phyloP scores from a whole-genome alignment of 2,797 vertebrate genomes.

The Malacoraja senta region DNA sequence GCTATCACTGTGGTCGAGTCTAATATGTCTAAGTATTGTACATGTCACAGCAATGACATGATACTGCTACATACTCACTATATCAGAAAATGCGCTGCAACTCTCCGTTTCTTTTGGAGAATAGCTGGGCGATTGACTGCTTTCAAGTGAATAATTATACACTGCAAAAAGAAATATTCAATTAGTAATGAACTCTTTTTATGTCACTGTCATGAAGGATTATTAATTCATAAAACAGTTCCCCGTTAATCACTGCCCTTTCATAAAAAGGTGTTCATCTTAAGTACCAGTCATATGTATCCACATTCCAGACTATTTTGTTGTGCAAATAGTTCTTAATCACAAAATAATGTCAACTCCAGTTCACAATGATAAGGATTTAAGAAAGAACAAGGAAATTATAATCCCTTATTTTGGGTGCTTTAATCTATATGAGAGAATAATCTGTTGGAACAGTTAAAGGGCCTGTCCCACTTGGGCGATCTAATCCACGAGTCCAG shows the following conservation, averaged over 20 bases:
- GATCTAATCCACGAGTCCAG: too few relatives aligned
- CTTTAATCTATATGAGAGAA: neutral
- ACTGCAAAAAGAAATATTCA: constrained; percentile 43
- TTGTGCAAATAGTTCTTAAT: neutral
- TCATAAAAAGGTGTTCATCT: neutral
- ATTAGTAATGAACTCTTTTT: neutral
- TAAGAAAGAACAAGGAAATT: neutral
- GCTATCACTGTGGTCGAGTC: neutral
- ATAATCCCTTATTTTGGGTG: neutral
- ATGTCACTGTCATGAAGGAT: neutral
- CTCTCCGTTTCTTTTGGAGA: constrained; percentile 54
- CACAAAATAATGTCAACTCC: neutral
- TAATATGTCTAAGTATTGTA: neutral
- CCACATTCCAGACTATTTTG: constrained; percentile 28
- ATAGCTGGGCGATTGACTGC: constrained; percentile 53
- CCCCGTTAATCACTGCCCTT: neutral
- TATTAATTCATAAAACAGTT: neutral
- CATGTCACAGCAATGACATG: neutral
- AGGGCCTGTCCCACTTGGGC: too few relatives aligned
- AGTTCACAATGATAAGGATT: neutral
- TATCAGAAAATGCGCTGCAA: constrained; percentile 56
- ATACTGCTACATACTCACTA: constrained; percentile 51
- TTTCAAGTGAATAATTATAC: constrained; percentile 40
- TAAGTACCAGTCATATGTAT: constrained; percentile 48
- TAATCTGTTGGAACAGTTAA: neutral